Percentiles rank a stretch among this genome's conserved stretches.
These are phyloP conservation scores for Lacerta bilineata DNA, from an alignment of 2,797 vertebrate species.

Conservation along the genomic window DNA sequence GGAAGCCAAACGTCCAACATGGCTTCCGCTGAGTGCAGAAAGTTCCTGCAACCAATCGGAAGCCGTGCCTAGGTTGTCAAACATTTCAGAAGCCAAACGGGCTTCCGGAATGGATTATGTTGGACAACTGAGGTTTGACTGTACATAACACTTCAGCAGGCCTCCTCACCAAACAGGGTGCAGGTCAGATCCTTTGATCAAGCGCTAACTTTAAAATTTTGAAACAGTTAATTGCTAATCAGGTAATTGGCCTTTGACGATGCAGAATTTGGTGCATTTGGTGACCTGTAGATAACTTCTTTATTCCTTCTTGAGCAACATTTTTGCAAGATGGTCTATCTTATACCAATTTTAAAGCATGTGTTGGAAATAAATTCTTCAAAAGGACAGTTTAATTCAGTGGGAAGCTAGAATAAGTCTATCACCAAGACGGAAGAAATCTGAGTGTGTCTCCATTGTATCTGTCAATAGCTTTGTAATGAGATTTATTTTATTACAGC, in stretches of 20 bases:
- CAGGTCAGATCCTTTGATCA: not conserved
- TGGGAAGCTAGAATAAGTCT: not conserved
- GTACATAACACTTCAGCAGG: not conserved
- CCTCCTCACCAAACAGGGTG: not conserved
- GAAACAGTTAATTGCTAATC: not conserved
- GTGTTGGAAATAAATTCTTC: not conserved
- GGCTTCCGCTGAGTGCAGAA: too few species aligned
- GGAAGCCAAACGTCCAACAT: too few species aligned
- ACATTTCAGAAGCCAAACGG: too few species aligned
- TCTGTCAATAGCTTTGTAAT: not conserved
- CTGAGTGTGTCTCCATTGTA: not conserved
- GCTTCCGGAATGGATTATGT: too few species aligned
- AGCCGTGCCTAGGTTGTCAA: too few species aligned
- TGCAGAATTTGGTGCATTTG: not conserved
- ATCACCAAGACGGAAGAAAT: slow-evolving; percentile 15
- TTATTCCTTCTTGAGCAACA: not conserved
- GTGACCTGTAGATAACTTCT: not conserved
- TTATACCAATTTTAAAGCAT: not conserved
- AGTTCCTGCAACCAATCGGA: too few species aligned
- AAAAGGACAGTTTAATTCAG: slow-evolving; percentile 5
- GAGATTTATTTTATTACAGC: slow-evolving; percentile 14
- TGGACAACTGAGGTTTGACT: too few species aligned
- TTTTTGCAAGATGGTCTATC: not conserved
- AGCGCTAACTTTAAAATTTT: not conserved
- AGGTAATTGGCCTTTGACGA: not conserved